Percentiles rank a stretch among this genome's conserved stretches.
phyloP scores from a whole-genome alignment of 2,113 vertebrate genomes.

The Pterocles burchelli region DNA sequence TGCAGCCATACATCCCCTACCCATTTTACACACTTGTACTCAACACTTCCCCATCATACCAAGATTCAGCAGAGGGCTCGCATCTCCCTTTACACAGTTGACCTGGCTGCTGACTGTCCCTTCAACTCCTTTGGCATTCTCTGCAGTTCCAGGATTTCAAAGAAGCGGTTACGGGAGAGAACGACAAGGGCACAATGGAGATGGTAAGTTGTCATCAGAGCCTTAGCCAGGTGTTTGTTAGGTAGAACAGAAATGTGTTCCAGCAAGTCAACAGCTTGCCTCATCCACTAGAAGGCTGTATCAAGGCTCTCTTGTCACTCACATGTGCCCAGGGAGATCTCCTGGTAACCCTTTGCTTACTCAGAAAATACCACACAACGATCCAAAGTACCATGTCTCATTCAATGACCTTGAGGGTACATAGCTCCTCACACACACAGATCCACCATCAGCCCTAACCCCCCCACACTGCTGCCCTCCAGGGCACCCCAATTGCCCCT shows the following conservation, averaged over 20 bases:
- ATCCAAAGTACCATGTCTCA: too few species aligned
- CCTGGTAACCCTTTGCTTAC: fast-evolving
- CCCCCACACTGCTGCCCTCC: too few species aligned
- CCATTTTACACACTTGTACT: too few species aligned
- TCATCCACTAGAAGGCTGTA: too few species aligned
- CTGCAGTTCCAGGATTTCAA: neutral
- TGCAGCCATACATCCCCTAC: too few species aligned
- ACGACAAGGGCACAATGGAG: neutral
- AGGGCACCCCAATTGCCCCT: neutral
- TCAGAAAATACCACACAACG: too few species aligned
- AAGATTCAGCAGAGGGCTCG: too few species aligned
- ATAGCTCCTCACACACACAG: neutral
- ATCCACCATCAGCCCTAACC: neutral
- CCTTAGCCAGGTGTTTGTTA: too few species aligned
- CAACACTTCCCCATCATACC: too few species aligned
- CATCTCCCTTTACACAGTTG: too few species aligned
- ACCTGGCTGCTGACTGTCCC: too few species aligned
- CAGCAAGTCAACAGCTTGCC: neutral
- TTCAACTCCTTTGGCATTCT: neutral
- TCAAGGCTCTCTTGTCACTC: too few species aligned
- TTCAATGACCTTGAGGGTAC: neutral
- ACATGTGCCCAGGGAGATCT: neutral
- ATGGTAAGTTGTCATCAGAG: neutral
- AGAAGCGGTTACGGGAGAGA: neutral
- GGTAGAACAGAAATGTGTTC: neutral